phyloP scores from a whole-genome alignment of 53 echinoderm and acorn worm species.

The Holothuria scabra region DNA sequence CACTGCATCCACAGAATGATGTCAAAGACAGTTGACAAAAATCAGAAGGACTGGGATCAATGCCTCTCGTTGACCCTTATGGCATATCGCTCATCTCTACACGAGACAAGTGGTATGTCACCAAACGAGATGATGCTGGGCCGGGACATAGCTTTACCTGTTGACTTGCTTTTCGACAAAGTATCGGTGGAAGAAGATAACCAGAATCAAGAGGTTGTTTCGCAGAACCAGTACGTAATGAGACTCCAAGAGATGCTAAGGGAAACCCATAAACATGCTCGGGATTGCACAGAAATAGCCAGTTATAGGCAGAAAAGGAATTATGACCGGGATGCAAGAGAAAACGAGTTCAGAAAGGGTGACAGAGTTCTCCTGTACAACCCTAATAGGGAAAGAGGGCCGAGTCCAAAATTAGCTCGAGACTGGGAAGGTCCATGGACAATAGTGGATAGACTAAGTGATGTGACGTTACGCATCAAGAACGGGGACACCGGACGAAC shows the following conservation, averaged over 20 bases:
- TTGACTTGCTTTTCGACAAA: slow-evolving; percentile 30
- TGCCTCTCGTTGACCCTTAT: slow-evolving; percentile 46
- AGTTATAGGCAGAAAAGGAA: slow-evolving; percentile 4
- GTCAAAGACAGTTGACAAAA: slow-evolving; percentile 33
- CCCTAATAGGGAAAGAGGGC: slow-evolving; percentile 19
- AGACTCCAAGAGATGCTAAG: slow-evolving; percentile 13
- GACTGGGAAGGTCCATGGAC: slow-evolving; percentile 28
- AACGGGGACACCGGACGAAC: background rate
- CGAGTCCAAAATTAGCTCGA: slow-evolving; percentile 1
- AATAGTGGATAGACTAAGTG: background rate
- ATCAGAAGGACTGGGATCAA: slow-evolving; percentile 54
- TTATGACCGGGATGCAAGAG: background rate
- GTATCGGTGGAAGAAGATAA: too few relatives aligned
- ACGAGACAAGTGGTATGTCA: slow-evolving; percentile 49
- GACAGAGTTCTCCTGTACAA: slow-evolving; percentile 29
- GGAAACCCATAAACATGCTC: background rate
- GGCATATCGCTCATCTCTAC: slow-evolving; percentile 50
- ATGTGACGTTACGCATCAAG: slow-evolving; percentile 32
- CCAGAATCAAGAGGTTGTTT: background rate
- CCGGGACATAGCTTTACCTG: slow-evolving; percentile 42
- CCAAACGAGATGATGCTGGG: slow-evolving; percentile 66
- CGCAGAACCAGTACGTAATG: background rate
- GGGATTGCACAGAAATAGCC: background rate
- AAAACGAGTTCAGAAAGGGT: background rate
- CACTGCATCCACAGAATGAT: slow-evolving; percentile 52